phyloP scores from a whole-genome alignment of 2,888 invertebrate species.

The Lucinisca nassula region DNA sequence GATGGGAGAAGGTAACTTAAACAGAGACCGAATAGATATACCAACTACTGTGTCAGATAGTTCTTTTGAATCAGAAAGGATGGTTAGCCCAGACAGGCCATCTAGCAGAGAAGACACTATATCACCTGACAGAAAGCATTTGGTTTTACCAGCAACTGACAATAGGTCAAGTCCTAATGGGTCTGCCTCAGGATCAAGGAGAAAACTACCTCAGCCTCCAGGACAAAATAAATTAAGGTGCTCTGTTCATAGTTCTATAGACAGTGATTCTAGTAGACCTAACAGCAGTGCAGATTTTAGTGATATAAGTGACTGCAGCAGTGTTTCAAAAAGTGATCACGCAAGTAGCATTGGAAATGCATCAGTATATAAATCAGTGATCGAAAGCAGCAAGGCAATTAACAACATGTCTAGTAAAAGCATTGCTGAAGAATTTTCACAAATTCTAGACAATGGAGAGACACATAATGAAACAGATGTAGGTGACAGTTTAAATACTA shows the following conservation, averaged over 20 bases:
- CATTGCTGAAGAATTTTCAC: too few relatives aligned
- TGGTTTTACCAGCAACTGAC: not conserved
- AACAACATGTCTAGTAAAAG: too few relatives aligned
- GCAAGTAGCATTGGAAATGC: not conserved
- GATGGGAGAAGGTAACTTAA: not conserved
- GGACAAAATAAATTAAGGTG: not conserved
- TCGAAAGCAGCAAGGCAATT: too few relatives aligned
- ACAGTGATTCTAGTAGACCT: not conserved
- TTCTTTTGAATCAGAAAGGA: not conserved
- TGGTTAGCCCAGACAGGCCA: not conserved
- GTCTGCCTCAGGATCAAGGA: not conserved
- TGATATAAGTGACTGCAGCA: not conserved
- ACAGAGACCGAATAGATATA: not conserved
- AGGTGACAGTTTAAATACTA: too few relatives aligned
- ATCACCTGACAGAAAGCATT: not conserved
- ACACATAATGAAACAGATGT: too few relatives aligned
- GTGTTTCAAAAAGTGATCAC: not conserved
- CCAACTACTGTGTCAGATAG: not conserved
- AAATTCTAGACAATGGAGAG: too few relatives aligned
- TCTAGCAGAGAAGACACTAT: not conserved
- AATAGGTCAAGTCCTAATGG: not conserved
- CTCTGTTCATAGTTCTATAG: slow-evolving; percentile 3
- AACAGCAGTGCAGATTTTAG: slow-evolving; percentile 5
- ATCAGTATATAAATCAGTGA: not conserved
- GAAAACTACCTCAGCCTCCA: not conserved